These are phyloP conservation scores for Motacilla tschutschensis DNA, from an alignment of 2,113 vertebrate genomes.

Conservation along the genomic window DNA sequence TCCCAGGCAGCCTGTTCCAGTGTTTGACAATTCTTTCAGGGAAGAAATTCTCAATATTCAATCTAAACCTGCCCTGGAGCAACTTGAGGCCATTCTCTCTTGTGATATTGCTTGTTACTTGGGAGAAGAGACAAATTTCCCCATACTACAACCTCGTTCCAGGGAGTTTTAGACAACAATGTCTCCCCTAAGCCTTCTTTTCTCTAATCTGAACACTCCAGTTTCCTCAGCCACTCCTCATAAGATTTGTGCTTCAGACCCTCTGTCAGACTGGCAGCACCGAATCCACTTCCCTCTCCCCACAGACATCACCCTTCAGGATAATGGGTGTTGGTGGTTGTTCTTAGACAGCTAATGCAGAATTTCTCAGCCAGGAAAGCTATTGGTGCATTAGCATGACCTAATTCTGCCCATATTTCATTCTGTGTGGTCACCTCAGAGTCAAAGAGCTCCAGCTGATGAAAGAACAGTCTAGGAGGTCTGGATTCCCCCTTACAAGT, in stretches of 20 bases:
- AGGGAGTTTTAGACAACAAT: background rate
- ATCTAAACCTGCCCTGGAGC: background rate
- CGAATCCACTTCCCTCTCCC: background rate
- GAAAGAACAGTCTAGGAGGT: background rate
- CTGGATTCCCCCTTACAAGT: background rate
- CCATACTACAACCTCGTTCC: fast-evolving
- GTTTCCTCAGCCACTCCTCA: background rate
- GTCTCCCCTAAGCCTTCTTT: background rate
- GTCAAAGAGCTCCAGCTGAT: background rate
- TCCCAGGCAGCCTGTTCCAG: background rate
- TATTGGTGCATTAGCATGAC: background rate
- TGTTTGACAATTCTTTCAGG: background rate
- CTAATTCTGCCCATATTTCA: background rate
- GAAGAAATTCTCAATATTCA: background rate
- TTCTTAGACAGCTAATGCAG: background rate
- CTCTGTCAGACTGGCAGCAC: background rate
- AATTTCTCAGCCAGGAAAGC: background rate
- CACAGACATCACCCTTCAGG: background rate
- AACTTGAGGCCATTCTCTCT: background rate
- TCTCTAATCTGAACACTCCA: background rate
- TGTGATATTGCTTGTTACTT: background rate
- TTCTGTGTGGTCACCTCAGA: background rate
- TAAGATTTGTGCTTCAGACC: background rate
- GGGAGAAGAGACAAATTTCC: background rate
- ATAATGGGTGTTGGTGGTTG: background rate